Percentiles rank a stretch among this genome's conserved stretches.
phyloP scores from a whole-genome alignment of 2,888 invertebrate genomes.

The Morpho helenor region DNA sequence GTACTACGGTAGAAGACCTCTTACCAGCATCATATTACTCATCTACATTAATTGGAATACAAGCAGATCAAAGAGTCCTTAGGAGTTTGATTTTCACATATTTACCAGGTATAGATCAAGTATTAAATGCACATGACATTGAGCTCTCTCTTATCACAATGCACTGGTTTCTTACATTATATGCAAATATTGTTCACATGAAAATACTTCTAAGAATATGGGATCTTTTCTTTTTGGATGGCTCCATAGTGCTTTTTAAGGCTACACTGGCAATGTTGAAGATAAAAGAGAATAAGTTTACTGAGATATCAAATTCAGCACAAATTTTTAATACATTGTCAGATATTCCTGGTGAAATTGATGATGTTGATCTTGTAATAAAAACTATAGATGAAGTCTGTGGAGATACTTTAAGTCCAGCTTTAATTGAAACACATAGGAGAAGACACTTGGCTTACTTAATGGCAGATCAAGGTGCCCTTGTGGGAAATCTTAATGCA shows the following conservation, averaged over 20 bases:
- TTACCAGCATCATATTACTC: constrained; percentile 98
- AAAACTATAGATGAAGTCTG: constrained; percentile 85
- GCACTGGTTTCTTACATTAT: constrained; percentile 98
- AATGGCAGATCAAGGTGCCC: constrained; percentile 97
- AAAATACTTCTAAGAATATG: constrained; percentile 95
- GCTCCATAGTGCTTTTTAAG: constrained; percentile 96
- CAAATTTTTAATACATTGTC: constrained; percentile 98
- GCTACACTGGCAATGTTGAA: constrained; percentile 96
- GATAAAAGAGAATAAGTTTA: constrained; percentile 86
- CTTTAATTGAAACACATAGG: constrained; percentile 92
- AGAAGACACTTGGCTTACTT: constrained; percentile 95
- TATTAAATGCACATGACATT: constrained; percentile 95
- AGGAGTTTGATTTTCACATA: constrained; percentile 94
- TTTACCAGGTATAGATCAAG: constrained; percentile 92
- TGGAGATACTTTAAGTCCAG: constrained; percentile 90
- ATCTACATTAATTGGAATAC: constrained; percentile 93
- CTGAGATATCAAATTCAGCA: constrained; percentile 94
- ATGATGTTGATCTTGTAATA: constrained; percentile 93
- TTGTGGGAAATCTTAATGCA: constrained; percentile 94
- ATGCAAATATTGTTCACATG: constrained; percentile 98
- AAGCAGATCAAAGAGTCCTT: constrained; percentile 98
- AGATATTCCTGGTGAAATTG: constrained; percentile 95
- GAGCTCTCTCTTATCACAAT: constrained; percentile 96
- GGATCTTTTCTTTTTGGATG: constrained; percentile 98
- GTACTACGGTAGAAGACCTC: constrained; percentile 98